Conservation (phyloP, 1,140 invertebrate genomes). For the Pemphigus obesinymphae region DNA sequence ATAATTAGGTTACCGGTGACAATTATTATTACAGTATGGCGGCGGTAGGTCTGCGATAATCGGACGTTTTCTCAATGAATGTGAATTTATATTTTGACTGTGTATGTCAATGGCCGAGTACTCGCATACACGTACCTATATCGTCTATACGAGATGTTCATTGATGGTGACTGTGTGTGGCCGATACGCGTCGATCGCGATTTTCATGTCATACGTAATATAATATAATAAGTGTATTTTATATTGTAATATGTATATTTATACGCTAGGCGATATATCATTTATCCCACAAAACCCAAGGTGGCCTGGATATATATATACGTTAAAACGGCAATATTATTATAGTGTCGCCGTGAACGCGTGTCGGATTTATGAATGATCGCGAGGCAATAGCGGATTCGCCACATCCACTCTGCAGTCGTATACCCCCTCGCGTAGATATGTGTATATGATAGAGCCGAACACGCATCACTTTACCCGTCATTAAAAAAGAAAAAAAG, state of each 20-base stretch:
- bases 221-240: not conserved
- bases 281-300: not conserved
- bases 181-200: not conserved
- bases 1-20: too few species aligned
- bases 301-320: not conserved
- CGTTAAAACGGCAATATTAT: constrained; percentile 11
- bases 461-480: constrained; percentile 1
- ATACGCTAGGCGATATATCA: not conserved
- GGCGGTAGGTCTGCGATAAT: too few species aligned
- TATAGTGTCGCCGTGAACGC: not conserved
- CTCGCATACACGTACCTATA: too few species aligned
- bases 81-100: not conserved
- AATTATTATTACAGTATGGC: too few species aligned
- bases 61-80: too few species aligned
- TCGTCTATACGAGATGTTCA: too few species aligned
- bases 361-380: constrained; percentile 41
- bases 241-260: not conserved
- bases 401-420: constrained; percentile 22
- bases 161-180: not conserved
- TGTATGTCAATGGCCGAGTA: not conserved
- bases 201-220: not conserved
- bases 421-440: too few species aligned
- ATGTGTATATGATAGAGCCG: not conserved
- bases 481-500: constrained; percentile 19
- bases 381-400: not conserved